Conservation (phyloP, 2,797 vertebrate species). For the Brachyalestes nurse region DNA sequence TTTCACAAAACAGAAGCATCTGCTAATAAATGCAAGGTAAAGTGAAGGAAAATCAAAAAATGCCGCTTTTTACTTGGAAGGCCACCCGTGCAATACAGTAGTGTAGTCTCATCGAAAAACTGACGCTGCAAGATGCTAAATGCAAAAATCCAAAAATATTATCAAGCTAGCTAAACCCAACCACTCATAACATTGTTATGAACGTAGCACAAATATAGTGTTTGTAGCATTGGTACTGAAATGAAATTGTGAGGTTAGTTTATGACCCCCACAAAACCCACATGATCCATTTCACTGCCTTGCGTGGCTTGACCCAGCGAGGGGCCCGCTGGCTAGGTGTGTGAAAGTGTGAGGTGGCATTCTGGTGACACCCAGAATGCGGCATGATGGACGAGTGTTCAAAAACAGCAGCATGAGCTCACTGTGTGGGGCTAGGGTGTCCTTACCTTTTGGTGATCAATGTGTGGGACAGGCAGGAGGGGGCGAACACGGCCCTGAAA, state of each 20-base stretch:
- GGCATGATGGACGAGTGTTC: slow-evolving; percentile 63
- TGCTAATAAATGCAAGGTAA: too few relatives aligned
- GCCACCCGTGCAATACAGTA: too few relatives aligned
- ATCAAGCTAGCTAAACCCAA: too few relatives aligned
- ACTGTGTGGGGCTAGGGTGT: slow-evolving; percentile 55
- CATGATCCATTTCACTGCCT: slow-evolving; percentile 1
- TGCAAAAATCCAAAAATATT: too few relatives aligned
- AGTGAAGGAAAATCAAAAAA: too few relatives aligned
- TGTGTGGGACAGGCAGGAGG: slow-evolving; percentile 86
- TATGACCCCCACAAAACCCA: neutral
- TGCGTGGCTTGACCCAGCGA: neutral
- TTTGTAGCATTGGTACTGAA: neutral
- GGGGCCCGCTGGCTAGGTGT: slow-evolving; percentile 52
- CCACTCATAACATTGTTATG: neutral
- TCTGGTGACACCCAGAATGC: slow-evolving; percentile 71
- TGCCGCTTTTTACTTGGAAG: too few relatives aligned
- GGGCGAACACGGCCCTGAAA: slow-evolving; percentile 82
- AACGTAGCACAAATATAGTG: neutral
- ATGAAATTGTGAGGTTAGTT: neutral
- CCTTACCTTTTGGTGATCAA: slow-evolving; percentile 84
- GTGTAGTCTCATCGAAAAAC: too few relatives aligned
- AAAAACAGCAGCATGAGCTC: slow-evolving; percentile 71
- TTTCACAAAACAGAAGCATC: too few relatives aligned
- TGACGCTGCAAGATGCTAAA: too few relatives aligned
- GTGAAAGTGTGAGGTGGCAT: slow-evolving; percentile 73